phyloP scores from a whole-genome alignment of 2,797 vertebrate genomes.

The Ambastaia sidthimunki region DNA sequence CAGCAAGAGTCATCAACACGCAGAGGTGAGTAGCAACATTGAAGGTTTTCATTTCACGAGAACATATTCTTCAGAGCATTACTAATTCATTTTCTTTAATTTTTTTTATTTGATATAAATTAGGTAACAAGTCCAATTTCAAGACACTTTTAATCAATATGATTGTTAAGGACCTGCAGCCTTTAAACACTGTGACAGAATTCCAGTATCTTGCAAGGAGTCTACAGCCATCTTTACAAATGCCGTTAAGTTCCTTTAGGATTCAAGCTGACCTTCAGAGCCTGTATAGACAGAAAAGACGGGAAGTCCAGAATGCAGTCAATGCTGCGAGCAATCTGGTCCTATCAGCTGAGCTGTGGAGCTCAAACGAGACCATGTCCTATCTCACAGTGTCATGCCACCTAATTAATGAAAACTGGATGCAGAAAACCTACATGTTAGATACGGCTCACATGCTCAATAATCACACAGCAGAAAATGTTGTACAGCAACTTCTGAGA shows the following conservation, averaged over 20 bases:
- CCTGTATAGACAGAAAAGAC: slow-evolving; percentile 26
- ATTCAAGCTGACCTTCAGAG: slow-evolving; percentile 31
- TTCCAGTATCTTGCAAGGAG: slow-evolving; percentile 29
- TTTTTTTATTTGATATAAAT: not conserved
- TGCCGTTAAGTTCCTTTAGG: not conserved
- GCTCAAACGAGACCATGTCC: slow-evolving; percentile 14
- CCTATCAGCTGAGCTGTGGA: slow-evolving; percentile 57
- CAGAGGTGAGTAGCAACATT: not conserved
- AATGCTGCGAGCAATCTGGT: not conserved
- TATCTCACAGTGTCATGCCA: slow-evolving; percentile 57
- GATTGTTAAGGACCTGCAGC: slow-evolving; percentile 48
- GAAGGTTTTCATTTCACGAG: not conserved
- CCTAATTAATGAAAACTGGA: slow-evolving; percentile 39
- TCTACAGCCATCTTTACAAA: slow-evolving; percentile 12
- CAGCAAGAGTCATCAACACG: not conserved
- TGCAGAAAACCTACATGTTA: slow-evolving; percentile 49
- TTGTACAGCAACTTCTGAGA: slow-evolving; percentile 33
- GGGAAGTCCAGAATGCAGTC: slow-evolving; percentile 4
- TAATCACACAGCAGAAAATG: slow-evolving; percentile 8
- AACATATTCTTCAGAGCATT: not conserved
- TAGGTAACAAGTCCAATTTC: slow-evolving; percentile 9
- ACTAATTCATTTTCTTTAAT: not conserved
- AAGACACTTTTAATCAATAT: slow-evolving; percentile 13
- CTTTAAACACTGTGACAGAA: slow-evolving; percentile 21
- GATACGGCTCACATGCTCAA: slow-evolving; percentile 40